Evolutionary conservation across 2,888 invertebrate species (phyloP).

Genomic region (Elmis aenea): DNA sequence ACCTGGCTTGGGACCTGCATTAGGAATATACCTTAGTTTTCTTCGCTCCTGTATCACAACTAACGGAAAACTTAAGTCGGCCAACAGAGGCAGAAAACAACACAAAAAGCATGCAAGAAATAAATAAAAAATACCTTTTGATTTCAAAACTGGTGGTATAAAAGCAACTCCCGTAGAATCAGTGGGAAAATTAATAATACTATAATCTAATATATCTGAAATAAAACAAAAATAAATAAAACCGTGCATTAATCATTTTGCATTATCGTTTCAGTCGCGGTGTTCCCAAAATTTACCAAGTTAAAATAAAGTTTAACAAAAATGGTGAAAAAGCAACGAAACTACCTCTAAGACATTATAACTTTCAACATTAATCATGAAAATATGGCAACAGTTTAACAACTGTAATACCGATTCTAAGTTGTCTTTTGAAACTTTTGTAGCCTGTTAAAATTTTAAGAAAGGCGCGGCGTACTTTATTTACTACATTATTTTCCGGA

Average conservation of each 20-base stretch:
- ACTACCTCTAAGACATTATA: slow-evolving; percentile 14
- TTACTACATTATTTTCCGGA: too few relatives aligned
- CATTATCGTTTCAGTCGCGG: slow-evolving; percentile 10
- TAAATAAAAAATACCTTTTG: slow-evolving; percentile 58
- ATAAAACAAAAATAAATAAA: slow-evolving; percentile 39
- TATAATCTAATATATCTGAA: slow-evolving; percentile 71
- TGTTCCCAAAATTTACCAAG: slow-evolving; percentile 2
- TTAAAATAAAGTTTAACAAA: background rate
- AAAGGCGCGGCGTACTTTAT: too few relatives aligned
- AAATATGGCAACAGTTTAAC: slow-evolving; percentile 11
- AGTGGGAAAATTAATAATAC: slow-evolving; percentile 69
- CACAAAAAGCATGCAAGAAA: background rate
- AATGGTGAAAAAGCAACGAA: slow-evolving; percentile 6
- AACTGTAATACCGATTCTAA: slow-evolving; percentile 18
- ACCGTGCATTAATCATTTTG: slow-evolving; percentile 23
- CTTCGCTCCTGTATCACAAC: too few relatives aligned
- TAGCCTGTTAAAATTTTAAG: slow-evolving; percentile 1
- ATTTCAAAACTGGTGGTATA: slow-evolving; percentile 64
- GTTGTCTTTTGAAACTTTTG: slow-evolving; percentile 10
- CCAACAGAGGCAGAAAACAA: slow-evolving; percentile 5
- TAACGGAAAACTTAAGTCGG: too few relatives aligned
- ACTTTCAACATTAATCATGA: slow-evolving; percentile 19
- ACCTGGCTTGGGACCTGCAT: slow-evolving; percentile 83
- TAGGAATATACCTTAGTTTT: background rate
- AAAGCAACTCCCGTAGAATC: slow-evolving; percentile 67